These are phyloP conservation scores for Antigone vipio DNA, from an alignment of 2,113 vertebrate genomes.

Conservation along the genomic window DNA sequence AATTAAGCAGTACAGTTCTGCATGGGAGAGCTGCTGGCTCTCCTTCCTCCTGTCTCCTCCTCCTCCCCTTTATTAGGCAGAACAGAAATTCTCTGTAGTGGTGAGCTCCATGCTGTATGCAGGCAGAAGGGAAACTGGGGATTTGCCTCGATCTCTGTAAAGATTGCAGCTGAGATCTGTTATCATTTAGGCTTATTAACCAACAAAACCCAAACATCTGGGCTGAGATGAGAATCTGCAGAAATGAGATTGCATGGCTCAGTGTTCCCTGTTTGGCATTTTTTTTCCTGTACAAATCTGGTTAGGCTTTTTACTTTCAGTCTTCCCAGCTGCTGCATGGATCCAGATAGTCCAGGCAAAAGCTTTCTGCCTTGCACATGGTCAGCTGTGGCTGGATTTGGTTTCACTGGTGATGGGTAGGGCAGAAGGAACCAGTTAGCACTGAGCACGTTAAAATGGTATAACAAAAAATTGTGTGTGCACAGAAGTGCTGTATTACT, in stretches of 20 bases:
- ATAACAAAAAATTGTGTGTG: fast-evolving
- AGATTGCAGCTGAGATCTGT: neutral
- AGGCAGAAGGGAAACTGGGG: neutral
- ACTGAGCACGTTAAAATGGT: neutral
- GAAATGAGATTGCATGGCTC: neutral
- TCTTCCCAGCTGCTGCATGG: neutral
- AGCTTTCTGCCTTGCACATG: neutral
- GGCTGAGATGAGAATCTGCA: neutral
- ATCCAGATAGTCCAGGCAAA: neutral
- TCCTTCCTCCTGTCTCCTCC: neutral
- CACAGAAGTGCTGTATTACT: neutral
- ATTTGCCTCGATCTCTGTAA: neutral
- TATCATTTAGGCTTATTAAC: neutral
- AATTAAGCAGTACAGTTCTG: neutral
- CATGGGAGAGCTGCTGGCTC: neutral
- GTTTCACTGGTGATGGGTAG: neutral
- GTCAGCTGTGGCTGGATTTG: neutral
- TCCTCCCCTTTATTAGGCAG: neutral
- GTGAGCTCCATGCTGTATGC: neutral
- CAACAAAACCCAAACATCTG: neutral
- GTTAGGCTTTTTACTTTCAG: neutral
- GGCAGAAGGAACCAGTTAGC: neutral
- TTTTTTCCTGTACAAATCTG: neutral
- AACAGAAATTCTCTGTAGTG: neutral
- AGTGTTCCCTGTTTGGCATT: neutral